Evolutionary conservation across 1,140 invertebrate species (phyloP).

Genomic region (Pinna nobilis): DNA sequence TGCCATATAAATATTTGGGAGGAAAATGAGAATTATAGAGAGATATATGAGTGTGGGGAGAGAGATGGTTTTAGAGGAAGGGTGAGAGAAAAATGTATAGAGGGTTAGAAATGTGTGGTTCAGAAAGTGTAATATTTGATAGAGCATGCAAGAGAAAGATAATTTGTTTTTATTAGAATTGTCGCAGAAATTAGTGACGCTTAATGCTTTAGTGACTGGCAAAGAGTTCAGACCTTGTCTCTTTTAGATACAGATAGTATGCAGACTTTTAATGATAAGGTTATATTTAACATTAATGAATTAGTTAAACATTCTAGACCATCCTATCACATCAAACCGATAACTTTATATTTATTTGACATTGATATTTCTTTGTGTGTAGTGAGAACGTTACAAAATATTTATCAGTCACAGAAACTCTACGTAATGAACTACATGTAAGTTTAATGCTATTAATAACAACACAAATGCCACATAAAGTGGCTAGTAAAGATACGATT

Average conservation of each 20-base stretch:
- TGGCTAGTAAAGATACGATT: conserved; percentile 7
- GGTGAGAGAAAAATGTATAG: no score
- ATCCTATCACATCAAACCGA: neutral
- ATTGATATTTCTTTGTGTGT: neutral
- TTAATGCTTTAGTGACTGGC: conserved; percentile 1
- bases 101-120: no score
- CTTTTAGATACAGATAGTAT: neutral
- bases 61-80: no score
- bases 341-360: neutral
- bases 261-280: neutral
- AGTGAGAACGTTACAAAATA: neutral
- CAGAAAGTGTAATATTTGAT: no score
- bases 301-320: conserved; percentile 4
- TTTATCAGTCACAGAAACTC: neutral
- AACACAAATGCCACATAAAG: neutral
- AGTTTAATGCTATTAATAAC: neutral
- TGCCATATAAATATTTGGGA: no score
- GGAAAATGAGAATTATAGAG: no score
- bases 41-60: no score
- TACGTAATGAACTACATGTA: neutral
- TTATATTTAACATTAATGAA: neutral
- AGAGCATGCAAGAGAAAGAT: no score
- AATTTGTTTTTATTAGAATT: conserved; percentile 1
- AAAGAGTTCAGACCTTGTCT: conserved; percentile 10
- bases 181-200: conserved; percentile 9